Base-by-base conservation (phyloP, 2,888 invertebrate species). In the Teleiodes luculella region DNA sequence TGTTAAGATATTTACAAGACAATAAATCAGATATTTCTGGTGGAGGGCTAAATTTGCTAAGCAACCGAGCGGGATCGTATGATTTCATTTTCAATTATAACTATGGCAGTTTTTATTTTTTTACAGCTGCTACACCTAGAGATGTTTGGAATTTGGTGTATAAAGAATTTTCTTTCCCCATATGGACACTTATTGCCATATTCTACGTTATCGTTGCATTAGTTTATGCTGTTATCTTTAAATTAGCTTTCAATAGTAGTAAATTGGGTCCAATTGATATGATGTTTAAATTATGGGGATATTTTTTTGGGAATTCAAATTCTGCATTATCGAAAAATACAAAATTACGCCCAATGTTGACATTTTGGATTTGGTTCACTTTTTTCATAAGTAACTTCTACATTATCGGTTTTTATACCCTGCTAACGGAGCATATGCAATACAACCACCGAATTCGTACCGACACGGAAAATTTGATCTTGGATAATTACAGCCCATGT, bases 341-440 rank as follows among this genome's bases (percentile, higher is more conserved):
- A 41, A 39, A 45, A 35, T 16, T 56, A 0, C 52, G 61, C 14
- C 13, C 13, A 7, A 31, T 62, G 7, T 30, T 64, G 16, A 18
- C 54, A 10, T 52, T 57, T 24, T 64, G 62, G 64, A 61, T 64
- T 50, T 57, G 56, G 52, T 64, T 61, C 24, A 52, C 57, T 7
- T 59, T 60, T 31, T 58, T 60, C 20, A 41, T 61, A 0, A 49
- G 45, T 18, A 55, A 48, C 37, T 61, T 62, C 48, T 64, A 62
- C 46, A 56, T 55, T n/a, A 59, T 58, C 5, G 59, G 58, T 2
- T 58, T 64, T 36, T 58, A 47, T 30, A 62, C 59, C 35, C 37
- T 62, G 13, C 30, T 58, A 7, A 56, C 64, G 6, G 52, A 37
- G 7, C 41, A 55, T 2, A 36, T 7, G 11, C 10, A n/a, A 3